Evolutionary conservation across 2,888 invertebrate genomes (phyloP), one percentile per base, ranked within the genome.

Genomic region (Callyntrura guangdongensis): DNA sequence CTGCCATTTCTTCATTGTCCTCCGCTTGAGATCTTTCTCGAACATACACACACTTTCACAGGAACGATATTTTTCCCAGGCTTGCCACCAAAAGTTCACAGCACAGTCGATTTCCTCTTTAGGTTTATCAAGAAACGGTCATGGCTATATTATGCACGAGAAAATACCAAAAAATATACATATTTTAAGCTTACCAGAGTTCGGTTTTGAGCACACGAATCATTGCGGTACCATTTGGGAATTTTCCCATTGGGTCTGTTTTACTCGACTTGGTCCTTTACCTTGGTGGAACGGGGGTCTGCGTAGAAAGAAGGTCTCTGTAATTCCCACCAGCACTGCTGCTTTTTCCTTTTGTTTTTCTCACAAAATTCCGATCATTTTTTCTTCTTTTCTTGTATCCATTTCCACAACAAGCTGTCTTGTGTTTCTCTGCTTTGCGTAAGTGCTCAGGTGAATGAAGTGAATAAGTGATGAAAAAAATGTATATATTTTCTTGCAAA

Each of bases 221-320:
- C 45, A 59, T 36, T 45, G 20, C n/a, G n/a, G 67, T 83, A 74
- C 89, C 89, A 89, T 89, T 89, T 89, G 89, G 89, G 77, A 84
- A 64, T 89, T 89, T 89, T 89, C 89, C 89, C 89, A 89, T 61
- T 89, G 83, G 77, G 64, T 59, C 61, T 87, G 49, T 1, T n/a
- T n/a, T n/a, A n/a, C n/a, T n/a, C n/a, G n/a, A n/a, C n/a, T n/a
- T 20, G 14, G 2, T 47, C 20, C 17, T n/a, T 17, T 45, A 14
- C 56, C 3, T 20, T 83, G n/a, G n/a, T n/a, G n/a, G n/a, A n/a
- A n/a, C n/a, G n/a, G n/a, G n/a, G n/a, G n/a, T n/a, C n/a, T n/a
- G n/a, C n/a, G n/a, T n/a, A n/a, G n/a, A n/a, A n/a, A n/a, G n/a
- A n/a, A n/a, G n/a, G n/a, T n/a, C n/a, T n/a, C n/a, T n/a, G n/a